Evolutionary conservation across 2,888 invertebrate genomes (phyloP).

Genomic region (Watsonalla binaria): DNA sequence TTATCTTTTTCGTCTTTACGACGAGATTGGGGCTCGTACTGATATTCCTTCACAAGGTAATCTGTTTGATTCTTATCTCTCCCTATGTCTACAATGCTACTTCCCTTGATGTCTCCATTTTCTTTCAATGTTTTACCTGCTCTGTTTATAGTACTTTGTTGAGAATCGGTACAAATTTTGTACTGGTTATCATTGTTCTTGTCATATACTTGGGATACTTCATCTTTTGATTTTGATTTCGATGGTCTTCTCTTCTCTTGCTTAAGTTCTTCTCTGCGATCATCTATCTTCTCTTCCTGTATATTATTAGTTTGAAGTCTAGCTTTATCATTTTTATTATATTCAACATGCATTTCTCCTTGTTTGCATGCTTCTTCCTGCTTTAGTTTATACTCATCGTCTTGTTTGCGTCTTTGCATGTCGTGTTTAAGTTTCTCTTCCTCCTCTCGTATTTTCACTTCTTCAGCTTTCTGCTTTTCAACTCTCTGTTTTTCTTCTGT

Average conservation of each 20-base stretch:
- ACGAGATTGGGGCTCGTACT: conserved; percentile 30
- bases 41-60: conserved; percentile 38
- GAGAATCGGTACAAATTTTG: too few species aligned
- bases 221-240: neutral
- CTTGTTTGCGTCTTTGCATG: neutral
- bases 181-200: too few species aligned
- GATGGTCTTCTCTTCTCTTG: neutral
- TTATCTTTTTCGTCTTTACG: conserved; percentile 26
- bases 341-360: conserved; percentile 5
- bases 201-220: too few species aligned
- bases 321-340: conserved; percentile 9
- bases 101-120: neutral
- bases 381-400: neutral
- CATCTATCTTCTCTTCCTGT: conserved; percentile 9
- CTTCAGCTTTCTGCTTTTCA: neutral
- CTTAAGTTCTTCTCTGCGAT: conserved; percentile 5
- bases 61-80: conserved; percentile 9
- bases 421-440: neutral
- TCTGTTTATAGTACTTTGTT: neutral
- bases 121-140: neutral
- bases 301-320: conserved; percentile 1
- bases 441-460: neutral
- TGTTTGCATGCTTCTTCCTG: neutral
- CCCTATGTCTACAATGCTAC: conserved; percentile 5
- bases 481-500: neutral